Evolutionary conservation across 2,797 vertebrate genomes (phyloP).

Genomic region (Erethizon dorsatum): DNA sequence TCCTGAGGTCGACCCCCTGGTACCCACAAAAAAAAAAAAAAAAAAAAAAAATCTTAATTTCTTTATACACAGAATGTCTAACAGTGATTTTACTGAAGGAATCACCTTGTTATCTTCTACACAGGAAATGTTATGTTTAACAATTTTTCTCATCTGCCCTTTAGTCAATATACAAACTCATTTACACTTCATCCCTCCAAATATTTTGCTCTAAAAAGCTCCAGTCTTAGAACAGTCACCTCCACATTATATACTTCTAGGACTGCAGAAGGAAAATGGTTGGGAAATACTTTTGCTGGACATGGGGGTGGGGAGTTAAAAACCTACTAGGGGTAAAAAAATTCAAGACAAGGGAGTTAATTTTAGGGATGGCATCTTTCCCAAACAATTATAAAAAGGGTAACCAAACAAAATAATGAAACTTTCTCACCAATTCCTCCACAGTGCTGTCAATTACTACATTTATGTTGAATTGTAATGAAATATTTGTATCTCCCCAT

Average conservation of each 20-base stretch:
- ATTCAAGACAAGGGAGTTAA: background rate
- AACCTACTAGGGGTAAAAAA: background rate
- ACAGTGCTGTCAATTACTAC: background rate
- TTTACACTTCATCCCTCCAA: constrained; percentile 46
- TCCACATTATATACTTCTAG: constrained; percentile 31
- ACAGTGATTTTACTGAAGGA: constrained; percentile 24
- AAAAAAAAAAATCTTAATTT: constrained; percentile 71
- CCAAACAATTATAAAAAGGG: constrained; percentile 26
- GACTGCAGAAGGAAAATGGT: constrained; percentile 25
- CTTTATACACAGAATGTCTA: constrained; percentile 41
- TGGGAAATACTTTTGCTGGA: constrained; percentile 14
- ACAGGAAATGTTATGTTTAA: background rate
- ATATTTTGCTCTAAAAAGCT: constrained; percentile 53
- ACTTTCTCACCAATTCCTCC: background rate
- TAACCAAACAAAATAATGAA: constrained; percentile 29
- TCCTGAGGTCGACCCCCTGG: no score
- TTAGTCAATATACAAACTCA: constrained; percentile 34
- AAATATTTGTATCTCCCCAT: background rate
- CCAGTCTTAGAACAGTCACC: constrained; percentile 20
- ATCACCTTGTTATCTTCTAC: background rate
- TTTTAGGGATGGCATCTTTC: background rate
- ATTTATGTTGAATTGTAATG: background rate
- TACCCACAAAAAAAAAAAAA: no score
- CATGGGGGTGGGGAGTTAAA: background rate
- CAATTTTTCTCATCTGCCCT: background rate